Evolutionary conservation across 2,797 vertebrate species (phyloP), one percentile per base, ranked within the genome.

Genomic region (Smutsia temminckii): DNA sequence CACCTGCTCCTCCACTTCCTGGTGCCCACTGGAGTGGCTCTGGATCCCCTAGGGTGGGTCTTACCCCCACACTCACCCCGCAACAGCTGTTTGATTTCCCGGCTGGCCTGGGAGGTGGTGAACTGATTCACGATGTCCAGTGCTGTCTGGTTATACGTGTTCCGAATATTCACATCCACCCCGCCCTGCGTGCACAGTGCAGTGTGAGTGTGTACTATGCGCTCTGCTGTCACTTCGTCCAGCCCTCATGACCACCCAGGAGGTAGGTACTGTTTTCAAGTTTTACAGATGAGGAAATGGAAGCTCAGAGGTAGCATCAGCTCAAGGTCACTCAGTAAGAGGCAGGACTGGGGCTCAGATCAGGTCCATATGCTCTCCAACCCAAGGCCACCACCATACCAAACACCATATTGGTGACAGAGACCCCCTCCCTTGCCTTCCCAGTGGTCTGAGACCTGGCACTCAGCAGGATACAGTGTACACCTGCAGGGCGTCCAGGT

Each of bases 41-140:
- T 9, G 2, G 42, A 13, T 0, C 16, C 51, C 61, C 57, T 12
- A 3, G 10, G 55, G 51, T 2, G 53, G 69, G 29, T 42, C 20
- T 40, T 10, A 34, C 17, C 57, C 34, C 34, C 59, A 20, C 42
- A 79, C 98, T 98, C 96, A 99, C 99, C 99, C 98, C 99, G 97
- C 3, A 99, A 98, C 42, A 99, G 98, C 98, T 99, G 99, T 96
- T 99, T 99, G 98, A 99, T 99, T 94, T 99, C 99, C 94, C 99
- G 99, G 98, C 99, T 99, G 98, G 99, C 99, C 0, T 99, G 99
- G 0, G 99, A 99, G 3, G 99, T 99, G 97, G 99, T 99, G 98
- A 99, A 99, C 98, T 99, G 99, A 97, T 99, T 99, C 85, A 99
- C 99, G 0, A 99, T 99, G 98, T 99, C 99, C 98, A 99, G 98